Percentiles rank a stretch among this genome's conserved stretches.
Evolutionary conservation across 2,113 vertebrate genomes (phyloP).

Genomic region (Platysternon megacephalum): DNA sequence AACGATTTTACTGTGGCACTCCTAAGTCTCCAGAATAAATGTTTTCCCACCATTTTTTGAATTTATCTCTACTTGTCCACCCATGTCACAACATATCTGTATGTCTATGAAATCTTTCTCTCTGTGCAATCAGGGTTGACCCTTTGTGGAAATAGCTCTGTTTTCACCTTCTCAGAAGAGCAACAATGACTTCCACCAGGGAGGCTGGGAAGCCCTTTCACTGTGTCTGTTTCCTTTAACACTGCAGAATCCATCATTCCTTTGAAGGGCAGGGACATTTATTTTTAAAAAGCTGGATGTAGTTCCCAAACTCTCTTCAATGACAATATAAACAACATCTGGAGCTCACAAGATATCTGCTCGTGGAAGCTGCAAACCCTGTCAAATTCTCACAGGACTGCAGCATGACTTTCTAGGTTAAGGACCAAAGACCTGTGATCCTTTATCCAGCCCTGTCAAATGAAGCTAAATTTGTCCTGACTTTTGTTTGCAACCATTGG

Average conservation of each 20-base stretch:
- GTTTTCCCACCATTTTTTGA: conserved; percentile 20
- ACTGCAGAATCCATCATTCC: neutral
- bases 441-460: conserved; percentile 37
- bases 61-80: neutral
- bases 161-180: neutral
- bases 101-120: neutral
- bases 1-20: neutral
- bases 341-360: conserved; percentile 33
- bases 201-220: neutral
- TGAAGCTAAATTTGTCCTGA: conserved; percentile 36
- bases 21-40: neutral
- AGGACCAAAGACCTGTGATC: conserved; percentile 40
- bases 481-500: conserved; percentile 58
- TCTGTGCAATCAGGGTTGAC: neutral
- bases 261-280: conserved; percentile 13
- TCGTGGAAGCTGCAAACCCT: conserved; percentile 32
- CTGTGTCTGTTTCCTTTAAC: neutral
- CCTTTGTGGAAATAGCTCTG: neutral
- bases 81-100: conserved; percentile 1
- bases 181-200: neutral
- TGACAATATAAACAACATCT: conserved; percentile 17
- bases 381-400: conserved; percentile 28
- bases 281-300: neutral
- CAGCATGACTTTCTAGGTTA: conserved; percentile 12
- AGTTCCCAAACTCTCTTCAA: neutral